Conservation (phyloP, 2,113 vertebrate species). For the Salvelinus alpinus region DNA sequence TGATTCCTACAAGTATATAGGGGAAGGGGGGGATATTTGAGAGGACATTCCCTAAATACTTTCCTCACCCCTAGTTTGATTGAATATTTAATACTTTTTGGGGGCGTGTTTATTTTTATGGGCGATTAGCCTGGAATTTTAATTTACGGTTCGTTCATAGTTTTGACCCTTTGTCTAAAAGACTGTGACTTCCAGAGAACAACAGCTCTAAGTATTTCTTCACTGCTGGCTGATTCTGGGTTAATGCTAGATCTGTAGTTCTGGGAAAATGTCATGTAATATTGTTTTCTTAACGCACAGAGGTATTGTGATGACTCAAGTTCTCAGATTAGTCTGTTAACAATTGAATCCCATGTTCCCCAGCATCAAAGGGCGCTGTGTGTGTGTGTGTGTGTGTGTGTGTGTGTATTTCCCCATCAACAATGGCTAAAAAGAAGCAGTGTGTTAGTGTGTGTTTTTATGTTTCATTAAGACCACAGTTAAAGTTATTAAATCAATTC, state of each 20-base stretch:
- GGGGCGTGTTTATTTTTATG: too few relatives aligned
- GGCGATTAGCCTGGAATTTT: too few relatives aligned
- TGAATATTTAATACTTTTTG: too few relatives aligned
- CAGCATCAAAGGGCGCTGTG: constrained; percentile 9
- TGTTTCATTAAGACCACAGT: constrained; percentile 28
- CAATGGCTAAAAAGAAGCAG: constrained; percentile 1
- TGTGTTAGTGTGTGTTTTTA: constrained; percentile 31
- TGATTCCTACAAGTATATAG: too few relatives aligned
- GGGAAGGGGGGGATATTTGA: too few relatives aligned
- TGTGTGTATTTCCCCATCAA: constrained; percentile 8
- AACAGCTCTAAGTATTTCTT: too few relatives aligned
- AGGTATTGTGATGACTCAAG: constrained; percentile 19
- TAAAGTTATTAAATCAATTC: constrained; percentile 30
- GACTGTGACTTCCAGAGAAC: too few relatives aligned
- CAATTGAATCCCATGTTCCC: constrained; percentile 12
- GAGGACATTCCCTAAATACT: too few relatives aligned
- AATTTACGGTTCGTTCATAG: too few relatives aligned
- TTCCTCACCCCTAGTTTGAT: too few relatives aligned
- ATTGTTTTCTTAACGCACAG: constrained; percentile 11
- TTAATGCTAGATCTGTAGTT: neutral
- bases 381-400: constrained; percentile 31
- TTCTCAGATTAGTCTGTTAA: constrained; percentile 28
- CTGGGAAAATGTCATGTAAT: constrained; percentile 2
- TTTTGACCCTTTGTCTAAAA: too few relatives aligned
- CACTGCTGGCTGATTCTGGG: too few relatives aligned